Percentiles rank a stretch among this genome's conserved stretches.
Evolutionary conservation across 2,113 vertebrate genomes (phyloP).

Genomic region (Dermatemys mawii): DNA sequence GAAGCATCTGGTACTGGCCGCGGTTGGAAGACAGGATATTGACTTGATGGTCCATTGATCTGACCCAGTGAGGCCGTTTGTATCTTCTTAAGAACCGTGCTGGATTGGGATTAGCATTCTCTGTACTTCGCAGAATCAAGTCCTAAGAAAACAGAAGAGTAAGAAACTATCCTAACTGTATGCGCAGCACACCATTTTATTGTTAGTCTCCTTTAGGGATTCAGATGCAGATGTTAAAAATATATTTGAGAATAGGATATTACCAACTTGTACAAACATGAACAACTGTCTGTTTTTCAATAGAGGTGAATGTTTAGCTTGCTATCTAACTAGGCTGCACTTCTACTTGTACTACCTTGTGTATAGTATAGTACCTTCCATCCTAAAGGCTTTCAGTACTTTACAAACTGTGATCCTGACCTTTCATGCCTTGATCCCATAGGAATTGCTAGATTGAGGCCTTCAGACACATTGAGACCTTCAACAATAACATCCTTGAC

Average conservation of each 20-base stretch:
- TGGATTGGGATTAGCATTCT: background rate
- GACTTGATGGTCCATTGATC: background rate
- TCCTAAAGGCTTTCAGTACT: background rate
- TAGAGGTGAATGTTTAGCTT: background rate
- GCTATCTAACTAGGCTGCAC: background rate
- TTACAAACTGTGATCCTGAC: background rate
- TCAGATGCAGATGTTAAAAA: background rate
- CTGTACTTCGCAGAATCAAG: background rate
- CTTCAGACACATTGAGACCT: no score
- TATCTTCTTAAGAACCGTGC: background rate
- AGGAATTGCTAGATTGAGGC: background rate
- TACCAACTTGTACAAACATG: background rate
- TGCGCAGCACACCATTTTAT: background rate
- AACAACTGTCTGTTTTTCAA: background rate
- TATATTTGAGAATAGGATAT: background rate
- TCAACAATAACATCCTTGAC: background rate
- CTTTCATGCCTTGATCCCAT: background rate
- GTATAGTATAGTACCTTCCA: no score
- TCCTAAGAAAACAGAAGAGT: background rate
- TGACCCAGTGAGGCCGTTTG: background rate
- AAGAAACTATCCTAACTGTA: background rate
- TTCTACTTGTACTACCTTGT: background rate
- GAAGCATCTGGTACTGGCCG: background rate
- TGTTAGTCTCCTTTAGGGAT: background rate
- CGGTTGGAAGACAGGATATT: background rate